These are phyloP conservation scores for Hypsopygia costalis DNA, from an alignment of 2,888 invertebrate species.

Conservation along the genomic window DNA sequence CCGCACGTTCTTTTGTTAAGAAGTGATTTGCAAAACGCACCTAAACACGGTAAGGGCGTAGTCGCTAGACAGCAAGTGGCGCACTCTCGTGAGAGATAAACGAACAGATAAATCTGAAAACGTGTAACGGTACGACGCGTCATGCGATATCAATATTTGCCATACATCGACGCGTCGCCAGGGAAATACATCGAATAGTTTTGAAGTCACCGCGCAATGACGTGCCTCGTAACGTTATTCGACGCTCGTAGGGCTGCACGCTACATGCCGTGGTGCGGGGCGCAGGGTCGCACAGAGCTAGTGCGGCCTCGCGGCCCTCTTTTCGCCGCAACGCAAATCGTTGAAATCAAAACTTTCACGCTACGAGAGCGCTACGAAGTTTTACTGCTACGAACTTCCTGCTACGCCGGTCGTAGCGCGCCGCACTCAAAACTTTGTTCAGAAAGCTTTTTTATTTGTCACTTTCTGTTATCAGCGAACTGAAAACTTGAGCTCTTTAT, in stretches of 20 bases:
- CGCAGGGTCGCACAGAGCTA: constrained; percentile 65
- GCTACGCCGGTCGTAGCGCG: constrained; percentile 74
- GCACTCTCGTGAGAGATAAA: constrained; percentile 77
- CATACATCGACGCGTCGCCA: constrained; percentile 39
- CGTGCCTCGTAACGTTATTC: constrained; percentile 29
- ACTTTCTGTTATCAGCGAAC: constrained; percentile 69
- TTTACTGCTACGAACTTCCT: constrained; percentile 80
- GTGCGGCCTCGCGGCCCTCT: constrained; percentile 72
- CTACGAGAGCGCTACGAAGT: constrained; percentile 80
- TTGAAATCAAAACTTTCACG: constrained; percentile 81
- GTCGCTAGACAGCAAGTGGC: constrained; percentile 69
- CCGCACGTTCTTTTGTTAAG: constrained; percentile 41
- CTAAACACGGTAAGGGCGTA: constrained; percentile 67
- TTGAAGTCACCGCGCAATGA: constrained; percentile 29
- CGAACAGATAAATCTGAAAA: constrained; percentile 68
- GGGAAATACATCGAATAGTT: neutral
- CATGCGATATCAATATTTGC: neutral
- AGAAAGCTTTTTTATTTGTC: constrained; percentile 77
- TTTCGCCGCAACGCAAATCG: constrained; percentile 77
- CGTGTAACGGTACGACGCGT: constrained; percentile 20
- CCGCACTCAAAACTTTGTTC: constrained; percentile 77
- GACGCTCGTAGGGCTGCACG: constrained; percentile 6
- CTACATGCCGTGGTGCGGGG: constrained; percentile 30
- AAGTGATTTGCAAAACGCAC: constrained; percentile 56
- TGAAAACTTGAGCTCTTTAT: constrained; percentile 57